Conservation (phyloP, 2,113 vertebrate species). For the Colaptes auratus region DNA sequence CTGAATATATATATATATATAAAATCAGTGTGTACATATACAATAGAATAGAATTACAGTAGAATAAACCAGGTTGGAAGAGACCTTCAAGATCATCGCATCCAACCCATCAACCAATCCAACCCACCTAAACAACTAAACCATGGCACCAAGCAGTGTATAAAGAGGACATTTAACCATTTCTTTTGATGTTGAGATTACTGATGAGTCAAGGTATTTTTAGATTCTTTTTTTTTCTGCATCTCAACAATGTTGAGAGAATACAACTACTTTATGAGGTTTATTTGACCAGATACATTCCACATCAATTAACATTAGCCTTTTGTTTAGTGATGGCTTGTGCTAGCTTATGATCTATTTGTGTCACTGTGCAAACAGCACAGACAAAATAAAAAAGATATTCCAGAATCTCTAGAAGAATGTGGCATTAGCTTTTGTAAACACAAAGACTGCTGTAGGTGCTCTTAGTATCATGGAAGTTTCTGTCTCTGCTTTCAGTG, state of each 20-base stretch:
- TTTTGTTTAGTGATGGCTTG: not conserved
- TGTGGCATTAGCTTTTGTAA: not conserved
- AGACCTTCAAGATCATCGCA: no score
- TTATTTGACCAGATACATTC: not conserved
- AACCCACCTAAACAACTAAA: no score
- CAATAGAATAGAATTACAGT: no score
- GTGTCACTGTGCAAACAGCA: not conserved
- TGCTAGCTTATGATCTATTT: not conserved
- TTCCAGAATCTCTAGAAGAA: not conserved
- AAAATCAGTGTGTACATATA: not conserved
- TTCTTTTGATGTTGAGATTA: not conserved
- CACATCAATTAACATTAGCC: not conserved
- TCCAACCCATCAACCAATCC: no score
- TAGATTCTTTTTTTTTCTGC: not conserved
- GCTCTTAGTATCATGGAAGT: not conserved
- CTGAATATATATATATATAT: not conserved
- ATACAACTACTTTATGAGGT: not conserved
- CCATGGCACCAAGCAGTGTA: no score
- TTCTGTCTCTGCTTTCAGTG: not conserved
- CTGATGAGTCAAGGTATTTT: not conserved
- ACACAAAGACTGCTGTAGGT: not conserved
- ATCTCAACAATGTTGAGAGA: not conserved
- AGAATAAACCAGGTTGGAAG: no score
- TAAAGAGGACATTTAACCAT: not conserved
- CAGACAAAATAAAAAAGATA: not conserved